Evolutionary conservation across 2,113 vertebrate genomes (phyloP).

Genomic region (Nothobranchius kuhntae): DNA sequence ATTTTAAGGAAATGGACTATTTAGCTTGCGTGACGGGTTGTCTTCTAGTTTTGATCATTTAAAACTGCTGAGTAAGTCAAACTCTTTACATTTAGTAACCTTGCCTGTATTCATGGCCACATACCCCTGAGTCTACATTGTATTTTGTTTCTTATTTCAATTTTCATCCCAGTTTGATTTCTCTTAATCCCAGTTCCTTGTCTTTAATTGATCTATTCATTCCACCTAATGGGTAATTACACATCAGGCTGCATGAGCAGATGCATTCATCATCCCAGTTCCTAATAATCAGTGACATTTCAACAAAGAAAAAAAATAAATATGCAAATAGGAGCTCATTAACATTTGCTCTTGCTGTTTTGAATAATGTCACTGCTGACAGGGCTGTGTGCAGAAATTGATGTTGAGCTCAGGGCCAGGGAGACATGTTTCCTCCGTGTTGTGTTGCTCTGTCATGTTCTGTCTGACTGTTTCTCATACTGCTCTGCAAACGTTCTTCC

Average conservation of each 20-base stretch:
- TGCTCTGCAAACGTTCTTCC: constrained; percentile 53
- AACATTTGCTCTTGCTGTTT: constrained; percentile 99
- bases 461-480: constrained; percentile 80
- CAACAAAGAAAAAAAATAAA: constrained; percentile 99
- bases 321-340: constrained; percentile 99
- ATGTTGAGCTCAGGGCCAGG: constrained; percentile 91
- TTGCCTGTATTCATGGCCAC: constrained; percentile 21
- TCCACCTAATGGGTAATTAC: constrained; percentile 99
- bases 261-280: constrained; percentile 99
- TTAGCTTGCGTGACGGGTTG: constrained; percentile 26
- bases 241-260: constrained; percentile 97
- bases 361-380: constrained; percentile 99
- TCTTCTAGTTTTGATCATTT: constrained; percentile 26
- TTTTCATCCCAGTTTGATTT: constrained; percentile 85
- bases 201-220: constrained; percentile 99
- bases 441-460: constrained; percentile 83
- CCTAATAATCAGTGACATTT: constrained; percentile 99
- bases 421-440: constrained; percentile 81
- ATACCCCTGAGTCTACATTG: constrained; percentile 38
- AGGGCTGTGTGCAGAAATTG: constrained; percentile 96
- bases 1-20: constrained; percentile 38
- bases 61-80: constrained; percentile 25
- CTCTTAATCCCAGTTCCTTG: constrained; percentile 89
- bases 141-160: constrained; percentile 55
- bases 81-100: constrained; percentile 34